Evolutionary conservation across 2,888 invertebrate species (phyloP).

Genomic region (Cataglyphis livida): DNA sequence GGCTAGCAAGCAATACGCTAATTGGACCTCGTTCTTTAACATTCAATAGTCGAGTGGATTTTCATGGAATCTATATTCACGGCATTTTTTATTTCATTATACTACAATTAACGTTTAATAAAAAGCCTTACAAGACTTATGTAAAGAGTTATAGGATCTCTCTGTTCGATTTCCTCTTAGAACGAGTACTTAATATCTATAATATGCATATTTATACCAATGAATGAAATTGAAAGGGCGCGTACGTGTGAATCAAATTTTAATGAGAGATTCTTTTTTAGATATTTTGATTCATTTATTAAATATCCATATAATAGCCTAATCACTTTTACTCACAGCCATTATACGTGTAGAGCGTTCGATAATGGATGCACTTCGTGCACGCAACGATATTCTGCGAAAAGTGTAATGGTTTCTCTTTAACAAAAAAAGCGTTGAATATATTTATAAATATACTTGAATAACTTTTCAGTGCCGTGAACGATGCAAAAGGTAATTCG

Average conservation of each 20-base stretch:
- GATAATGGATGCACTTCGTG: background rate
- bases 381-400: background rate
- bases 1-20: background rate
- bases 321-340: background rate
- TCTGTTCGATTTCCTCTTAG: background rate
- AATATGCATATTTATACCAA: background rate
- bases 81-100: slow-evolving; percentile 32
- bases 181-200: background rate
- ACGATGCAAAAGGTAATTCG: background rate
- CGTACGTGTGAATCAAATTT: background rate
- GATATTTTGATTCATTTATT: background rate
- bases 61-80: slow-evolving; percentile 18
- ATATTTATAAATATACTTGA: background rate
- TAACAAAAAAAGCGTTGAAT: background rate
- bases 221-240: background rate
- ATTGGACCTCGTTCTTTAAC: slow-evolving; percentile 30
- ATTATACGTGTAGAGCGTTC: background rate
- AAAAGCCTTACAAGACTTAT: slow-evolving; percentile 25
- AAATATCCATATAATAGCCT: background rate
- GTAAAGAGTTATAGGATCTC: slow-evolving; percentile 15
- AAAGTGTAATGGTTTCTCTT: background rate
- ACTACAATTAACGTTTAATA: slow-evolving; percentile 10
- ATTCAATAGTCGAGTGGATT: slow-evolving; percentile 19
- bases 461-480: background rate
- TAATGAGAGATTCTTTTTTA: background rate